Evolutionary conservation across 2,888 invertebrate genomes (phyloP).

Genomic region (Ennomos fuscantarius): DNA sequence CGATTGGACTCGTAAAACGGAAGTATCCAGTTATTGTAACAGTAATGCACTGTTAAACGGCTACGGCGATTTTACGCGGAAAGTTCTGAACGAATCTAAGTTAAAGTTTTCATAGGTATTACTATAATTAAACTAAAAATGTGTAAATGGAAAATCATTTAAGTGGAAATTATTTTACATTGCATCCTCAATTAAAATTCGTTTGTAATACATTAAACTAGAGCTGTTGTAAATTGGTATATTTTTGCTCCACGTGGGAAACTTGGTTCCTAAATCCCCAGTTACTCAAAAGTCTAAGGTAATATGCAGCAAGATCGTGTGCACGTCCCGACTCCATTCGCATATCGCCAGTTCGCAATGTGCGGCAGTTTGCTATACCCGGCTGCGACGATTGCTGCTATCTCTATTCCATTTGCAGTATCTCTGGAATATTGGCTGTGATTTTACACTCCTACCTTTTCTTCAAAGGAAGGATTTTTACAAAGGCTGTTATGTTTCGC

Average conservation of each 20-base stretch:
- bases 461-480: slow-evolving; percentile 10
- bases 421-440: slow-evolving; percentile 60
- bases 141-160: too few relatives aligned
- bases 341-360: slow-evolving; percentile 15
- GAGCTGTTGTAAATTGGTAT: too few relatives aligned
- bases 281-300: slow-evolving; percentile 4
- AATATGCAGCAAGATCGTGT: slow-evolving; percentile 22
- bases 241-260: too few relatives aligned
- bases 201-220: too few relatives aligned
- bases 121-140: too few relatives aligned
- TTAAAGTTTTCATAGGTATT: not conserved
- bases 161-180: too few relatives aligned
- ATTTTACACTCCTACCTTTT: slow-evolving; percentile 51
- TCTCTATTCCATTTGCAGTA: slow-evolving; percentile 75
- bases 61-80: slow-evolving; percentile 27
- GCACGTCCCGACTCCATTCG: slow-evolving; percentile 19
- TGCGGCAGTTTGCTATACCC: slow-evolving; percentile 13
- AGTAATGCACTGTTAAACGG: slow-evolving; percentile 41
- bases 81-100: slow-evolving; percentile 28
- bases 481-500: not conserved
- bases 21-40: slow-evolving; percentile 42
- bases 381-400: slow-evolving; percentile 46
- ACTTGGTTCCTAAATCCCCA: slow-evolving; percentile 3
- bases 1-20: slow-evolving; percentile 39
- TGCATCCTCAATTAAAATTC: too few relatives aligned